These are phyloP conservation scores for Drosophila truncata DNA, from an alignment of 1,140 invertebrate species.

Conservation along the genomic window DNA sequence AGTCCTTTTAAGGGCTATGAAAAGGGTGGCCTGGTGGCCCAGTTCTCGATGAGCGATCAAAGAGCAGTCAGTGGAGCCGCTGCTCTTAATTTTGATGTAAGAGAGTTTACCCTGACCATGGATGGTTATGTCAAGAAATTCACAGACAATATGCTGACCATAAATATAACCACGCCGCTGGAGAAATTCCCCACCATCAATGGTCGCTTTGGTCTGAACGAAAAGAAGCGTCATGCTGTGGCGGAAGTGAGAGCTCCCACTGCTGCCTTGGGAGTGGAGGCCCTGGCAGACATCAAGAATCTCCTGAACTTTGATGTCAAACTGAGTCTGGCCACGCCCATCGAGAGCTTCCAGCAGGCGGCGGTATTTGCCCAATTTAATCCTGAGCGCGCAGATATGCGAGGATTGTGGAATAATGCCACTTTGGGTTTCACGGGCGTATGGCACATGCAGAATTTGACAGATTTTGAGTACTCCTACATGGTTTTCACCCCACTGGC, in stretches of 20 bases:
- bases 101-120: conserved; percentile 88
- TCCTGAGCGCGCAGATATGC: conserved; percentile 87
- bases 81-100: conserved; percentile 89
- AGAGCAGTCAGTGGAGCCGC: conserved; percentile 88
- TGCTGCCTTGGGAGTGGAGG: conserved; percentile 89
- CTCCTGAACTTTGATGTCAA: conserved; percentile 90
- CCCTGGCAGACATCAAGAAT: conserved; percentile 87
- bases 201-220: conserved; percentile 90
- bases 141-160: conserved; percentile 88
- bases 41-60: conserved; percentile 87
- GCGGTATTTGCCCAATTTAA: conserved; percentile 83
- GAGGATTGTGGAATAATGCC: conserved; percentile 90
- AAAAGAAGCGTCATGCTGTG: conserved; percentile 89
- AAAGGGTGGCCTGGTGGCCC: conserved; percentile 88
- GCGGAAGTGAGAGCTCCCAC: conserved; percentile 89
- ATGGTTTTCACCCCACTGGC: conserved; percentile 91
- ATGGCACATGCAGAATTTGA: conserved; percentile 89
- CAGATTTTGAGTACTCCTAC: conserved; percentile 92
- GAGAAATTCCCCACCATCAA: conserved; percentile 88
- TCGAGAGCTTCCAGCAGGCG: conserved; percentile 89
- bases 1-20: conserved; percentile 89
- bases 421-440: conserved; percentile 91
- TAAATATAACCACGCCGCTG: conserved; percentile 90
- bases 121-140: conserved; percentile 89
- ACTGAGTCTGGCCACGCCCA: conserved; percentile 89